These are phyloP conservation scores for Petrolisthes manimaculis DNA, from an alignment of 2,888 invertebrate species.

Conservation along the genomic window DNA sequence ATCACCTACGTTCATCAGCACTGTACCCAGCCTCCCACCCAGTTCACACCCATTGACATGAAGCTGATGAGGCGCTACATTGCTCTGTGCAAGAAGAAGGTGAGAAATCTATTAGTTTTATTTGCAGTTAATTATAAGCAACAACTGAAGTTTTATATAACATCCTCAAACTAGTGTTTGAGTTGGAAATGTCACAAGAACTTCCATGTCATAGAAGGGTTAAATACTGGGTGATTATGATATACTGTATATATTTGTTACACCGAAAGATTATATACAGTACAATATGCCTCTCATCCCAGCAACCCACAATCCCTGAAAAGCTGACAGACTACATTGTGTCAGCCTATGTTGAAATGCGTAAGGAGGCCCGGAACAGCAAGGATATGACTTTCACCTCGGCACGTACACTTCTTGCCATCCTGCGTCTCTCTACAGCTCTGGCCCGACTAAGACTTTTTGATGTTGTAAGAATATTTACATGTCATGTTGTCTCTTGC, in stretches of 20 bases:
- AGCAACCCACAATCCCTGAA: constrained; percentile 86
- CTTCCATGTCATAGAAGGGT: not conserved
- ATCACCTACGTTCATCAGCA: constrained; percentile 98
- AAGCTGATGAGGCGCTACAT: constrained; percentile 93
- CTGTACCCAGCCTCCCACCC: constrained; percentile 83
- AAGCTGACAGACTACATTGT: constrained; percentile 90
- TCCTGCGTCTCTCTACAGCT: constrained; percentile 77
- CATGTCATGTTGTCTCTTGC: no score
- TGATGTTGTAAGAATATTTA: constrained; percentile 46
- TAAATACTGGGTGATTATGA: not conserved
- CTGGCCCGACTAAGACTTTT: constrained; percentile 66
- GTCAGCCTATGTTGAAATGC: constrained; percentile 75
- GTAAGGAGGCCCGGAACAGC: constrained; percentile 87
- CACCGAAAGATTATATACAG: not conserved
- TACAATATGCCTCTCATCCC: constrained; percentile 4
- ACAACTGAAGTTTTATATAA: not conserved
- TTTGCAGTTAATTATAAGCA: no score
- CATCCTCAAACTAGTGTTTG: not conserved
- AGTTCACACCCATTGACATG: constrained; percentile 87
- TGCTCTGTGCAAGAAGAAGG: constrained; percentile 86
- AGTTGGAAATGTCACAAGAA: no score
- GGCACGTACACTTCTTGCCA: constrained; percentile 92
- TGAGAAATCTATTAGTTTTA: not conserved
- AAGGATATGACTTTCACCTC: constrained; percentile 95
- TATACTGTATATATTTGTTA: not conserved